These are phyloP conservation scores for Yponomeuta plumbellus DNA, from an alignment of 2,888 invertebrate genomes.

Conservation along the genomic window DNA sequence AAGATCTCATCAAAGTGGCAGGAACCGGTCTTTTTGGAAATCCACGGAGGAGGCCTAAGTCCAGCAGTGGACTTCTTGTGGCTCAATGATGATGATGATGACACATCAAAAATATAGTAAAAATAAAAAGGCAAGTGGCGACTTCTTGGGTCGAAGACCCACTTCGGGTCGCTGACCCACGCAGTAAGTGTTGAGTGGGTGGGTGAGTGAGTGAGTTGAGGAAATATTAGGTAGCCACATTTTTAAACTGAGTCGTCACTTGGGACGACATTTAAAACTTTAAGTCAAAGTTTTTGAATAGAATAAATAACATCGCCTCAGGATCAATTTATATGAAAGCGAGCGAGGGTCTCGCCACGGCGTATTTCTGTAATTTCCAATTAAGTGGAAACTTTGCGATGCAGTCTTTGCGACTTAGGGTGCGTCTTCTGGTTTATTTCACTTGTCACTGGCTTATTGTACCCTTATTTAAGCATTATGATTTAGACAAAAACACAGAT, in stretches of 20 bases:
- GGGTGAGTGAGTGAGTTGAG: too few relatives aligned
- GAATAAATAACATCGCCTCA: constrained; percentile 9
- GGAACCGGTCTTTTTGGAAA: too few relatives aligned
- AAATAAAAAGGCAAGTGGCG: too few relatives aligned
- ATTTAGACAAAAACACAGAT: too few relatives aligned
- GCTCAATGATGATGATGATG: too few relatives aligned
- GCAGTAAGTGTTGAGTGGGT: too few relatives aligned
- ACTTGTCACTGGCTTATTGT: not conserved
- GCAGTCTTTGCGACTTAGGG: not conserved
- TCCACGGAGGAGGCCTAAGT: too few relatives aligned
- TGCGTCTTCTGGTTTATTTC: not conserved
- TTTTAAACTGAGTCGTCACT: not conserved
- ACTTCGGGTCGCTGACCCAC: too few relatives aligned
- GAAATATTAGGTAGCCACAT: not conserved
- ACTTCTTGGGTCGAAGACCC: too few relatives aligned
- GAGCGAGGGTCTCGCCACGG: constrained; percentile 10
- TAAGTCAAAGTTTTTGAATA: constrained; percentile 8
- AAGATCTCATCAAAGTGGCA: too few relatives aligned
- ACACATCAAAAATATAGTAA: too few relatives aligned
- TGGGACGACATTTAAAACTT: not conserved
- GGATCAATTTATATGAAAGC: constrained; percentile 12
- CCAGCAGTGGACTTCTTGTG: too few relatives aligned
- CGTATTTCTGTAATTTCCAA: constrained; percentile 30
- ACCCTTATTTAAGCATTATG: not conserved
- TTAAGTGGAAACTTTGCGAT: constrained; percentile 27